Percentiles rank a stretch among this genome's conserved stretches.
These are phyloP conservation scores for Chamaea fasciata DNA, from an alignment of 2,113 vertebrate species.

Conservation along the genomic window DNA sequence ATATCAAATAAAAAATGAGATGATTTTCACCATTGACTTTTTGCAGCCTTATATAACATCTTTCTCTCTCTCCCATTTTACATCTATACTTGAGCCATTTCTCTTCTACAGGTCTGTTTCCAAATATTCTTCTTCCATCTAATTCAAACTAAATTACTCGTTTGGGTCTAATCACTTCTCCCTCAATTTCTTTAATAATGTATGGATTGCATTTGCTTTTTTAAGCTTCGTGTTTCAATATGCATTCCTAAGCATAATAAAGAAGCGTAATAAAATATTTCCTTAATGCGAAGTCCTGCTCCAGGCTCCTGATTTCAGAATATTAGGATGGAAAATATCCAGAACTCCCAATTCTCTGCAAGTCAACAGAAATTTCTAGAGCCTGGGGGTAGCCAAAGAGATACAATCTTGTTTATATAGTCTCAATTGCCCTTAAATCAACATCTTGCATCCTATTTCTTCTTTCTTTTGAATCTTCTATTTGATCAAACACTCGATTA, in stretches of 20 bases:
- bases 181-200: neutral
- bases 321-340: neutral
- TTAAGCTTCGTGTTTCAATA: neutral
- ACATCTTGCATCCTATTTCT: neutral
- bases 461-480: neutral
- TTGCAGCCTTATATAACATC: neutral
- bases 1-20: neutral
- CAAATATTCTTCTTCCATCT: neutral
- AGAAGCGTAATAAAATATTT: neutral
- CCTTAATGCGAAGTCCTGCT: neutral
- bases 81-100: neutral
- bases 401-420: neutral
- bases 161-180: neutral
- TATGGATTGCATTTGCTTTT: neutral
- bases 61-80: neutral
- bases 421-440: neutral
- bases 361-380: neutral
- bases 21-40: neutral
- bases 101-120: neutral
- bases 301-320: neutral
- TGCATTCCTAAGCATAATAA: neutral
- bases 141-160: neutral
- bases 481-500: neutral
- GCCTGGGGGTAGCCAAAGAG: neutral
- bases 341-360: neutral